Base-by-base conservation (phyloP, 2,797 vertebrate species). In the Aphelocoma californica region DNA sequence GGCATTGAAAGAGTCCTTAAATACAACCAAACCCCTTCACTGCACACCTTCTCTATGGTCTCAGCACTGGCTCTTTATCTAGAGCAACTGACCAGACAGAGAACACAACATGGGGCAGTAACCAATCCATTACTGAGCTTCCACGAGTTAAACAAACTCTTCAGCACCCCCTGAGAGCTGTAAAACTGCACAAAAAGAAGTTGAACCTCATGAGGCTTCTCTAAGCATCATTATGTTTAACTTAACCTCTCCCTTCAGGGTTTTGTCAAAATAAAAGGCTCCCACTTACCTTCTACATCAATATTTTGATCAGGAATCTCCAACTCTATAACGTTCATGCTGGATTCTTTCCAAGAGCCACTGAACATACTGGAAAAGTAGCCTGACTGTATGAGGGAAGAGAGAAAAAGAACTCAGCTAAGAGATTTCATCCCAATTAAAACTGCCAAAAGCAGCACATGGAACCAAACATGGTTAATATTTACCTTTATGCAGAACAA, bases 301-400 rank as follows among this genome's bases (percentile, higher is more conserved):
- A 99, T 99, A 95, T 99, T 99, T 97, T 99, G 99, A 96, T 99
- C 99, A 8, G 99, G 99, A 94, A 99, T 99, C 97, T 99, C 99
- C 97, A 99, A 81, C 96, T 98, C 98, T 90, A 99, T 99, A 92
- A 98, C 98, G 92, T 98, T 98, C 99, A 99, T 99, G 96, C 97
- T 99, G 28, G 99, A 99, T 96, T 99, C 99, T 93, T 98, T 99
- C 99, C 99, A 99, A 56, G 99, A 99, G 54, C 99, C 99, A 62
- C 99, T 99, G 98, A 99, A 99, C 99, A 99, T 99, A 96, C 99
- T 99, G 96, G 99, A 99, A 97, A 99, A 99, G 98, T 99, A 99
- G 32, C 99, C 99, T 10, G 99, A 99, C 99, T 99, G 88, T 4
- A 97, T 21, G 53, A 93, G 75, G 32, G 45, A 51, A 94, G 47